phyloP scores from a whole-genome alignment of 2,797 vertebrate species.

The Otolemur crassicaudatus region DNA sequence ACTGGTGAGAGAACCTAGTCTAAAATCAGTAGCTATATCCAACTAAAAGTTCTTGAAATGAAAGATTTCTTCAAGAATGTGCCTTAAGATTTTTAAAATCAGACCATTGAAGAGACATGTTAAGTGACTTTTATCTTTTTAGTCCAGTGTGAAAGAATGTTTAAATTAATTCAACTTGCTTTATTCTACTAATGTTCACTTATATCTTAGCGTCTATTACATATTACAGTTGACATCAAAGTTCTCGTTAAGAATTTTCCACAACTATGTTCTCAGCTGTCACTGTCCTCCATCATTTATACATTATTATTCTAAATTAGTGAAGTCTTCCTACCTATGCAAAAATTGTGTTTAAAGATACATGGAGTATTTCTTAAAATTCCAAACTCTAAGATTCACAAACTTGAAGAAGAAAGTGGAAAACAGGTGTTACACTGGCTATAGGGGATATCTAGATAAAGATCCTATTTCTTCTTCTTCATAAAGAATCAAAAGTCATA shows the following conservation, averaged over 20 bases:
- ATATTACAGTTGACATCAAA: constrained; percentile 10
- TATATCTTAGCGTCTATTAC: not conserved
- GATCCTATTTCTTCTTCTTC: not conserved
- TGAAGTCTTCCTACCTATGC: not conserved
- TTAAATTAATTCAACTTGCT: constrained; percentile 43
- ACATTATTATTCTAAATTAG: constrained; percentile 1
- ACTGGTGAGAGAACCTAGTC: not conserved
- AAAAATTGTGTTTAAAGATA: constrained; percentile 18
- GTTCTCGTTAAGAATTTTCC: constrained; percentile 18
- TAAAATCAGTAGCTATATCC: not conserved
- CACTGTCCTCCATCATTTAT: not conserved
- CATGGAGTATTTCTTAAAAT: not conserved
- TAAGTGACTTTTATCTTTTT: constrained; percentile 41
- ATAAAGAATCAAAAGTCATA: not conserved
- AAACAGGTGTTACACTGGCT: not conserved
- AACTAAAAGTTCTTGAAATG: not conserved
- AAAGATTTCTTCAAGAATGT: not conserved
- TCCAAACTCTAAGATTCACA: constrained; percentile 15
- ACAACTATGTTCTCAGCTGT: not conserved
- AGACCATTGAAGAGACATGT: not conserved
- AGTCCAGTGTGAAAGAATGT: constrained; percentile 9
- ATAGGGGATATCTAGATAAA: not conserved
- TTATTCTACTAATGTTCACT: constrained; percentile 20
- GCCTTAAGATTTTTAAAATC: not conserved
- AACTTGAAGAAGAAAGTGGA: not conserved